Evolutionary conservation across 1,140 invertebrate species (phyloP), one percentile per base, ranked within the genome.

Genomic region (Sinonovacula constricta): DNA sequence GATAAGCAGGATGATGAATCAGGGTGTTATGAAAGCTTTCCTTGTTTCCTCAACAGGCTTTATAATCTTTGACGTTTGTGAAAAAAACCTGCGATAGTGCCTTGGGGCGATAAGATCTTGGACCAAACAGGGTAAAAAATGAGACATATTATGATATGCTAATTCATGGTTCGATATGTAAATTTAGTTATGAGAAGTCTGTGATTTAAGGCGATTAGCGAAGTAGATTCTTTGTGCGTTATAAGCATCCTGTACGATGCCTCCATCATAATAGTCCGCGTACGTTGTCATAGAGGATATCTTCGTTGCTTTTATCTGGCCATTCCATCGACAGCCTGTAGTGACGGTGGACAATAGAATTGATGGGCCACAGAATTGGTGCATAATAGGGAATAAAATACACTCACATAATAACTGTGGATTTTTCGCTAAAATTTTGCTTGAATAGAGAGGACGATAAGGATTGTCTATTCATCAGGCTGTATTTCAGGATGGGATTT

Each of bases 141-240:
- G 75, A 69, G 65, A 63, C 66, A 63, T 78, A 63, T 78, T 69
- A 62, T 34, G 75, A 78, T 78, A 78, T 78, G 75, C 75, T 69
- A 78, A 69, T 78, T 69, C 63, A 28, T 33, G 15, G 30, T 57
- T 69, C 63, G 66, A 70, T 78, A 78, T 78, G 65, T 65, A 69
- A 78, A 78, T 78, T 36, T 36, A n/a, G 22, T 14, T 57, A 69
- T 28, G 57, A 54, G 33, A 62, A 60, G 18, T 54, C 57, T 62
- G 51, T 22, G 45, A 56, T 78, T 78, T 66, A 78, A 68, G 54
- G 54, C 33, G 75, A 78, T 78, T 78, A 78, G 26, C n/a, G n/a
- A 60, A 69, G 67, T 69, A 60, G 56, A 34, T 76, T 69, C 66
- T 69, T 78, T 78, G 57, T 56, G 62, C 24, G 49, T 76, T 57